Base-by-base conservation (phyloP, 2,888 invertebrate species). In the Aromia moschata region DNA sequence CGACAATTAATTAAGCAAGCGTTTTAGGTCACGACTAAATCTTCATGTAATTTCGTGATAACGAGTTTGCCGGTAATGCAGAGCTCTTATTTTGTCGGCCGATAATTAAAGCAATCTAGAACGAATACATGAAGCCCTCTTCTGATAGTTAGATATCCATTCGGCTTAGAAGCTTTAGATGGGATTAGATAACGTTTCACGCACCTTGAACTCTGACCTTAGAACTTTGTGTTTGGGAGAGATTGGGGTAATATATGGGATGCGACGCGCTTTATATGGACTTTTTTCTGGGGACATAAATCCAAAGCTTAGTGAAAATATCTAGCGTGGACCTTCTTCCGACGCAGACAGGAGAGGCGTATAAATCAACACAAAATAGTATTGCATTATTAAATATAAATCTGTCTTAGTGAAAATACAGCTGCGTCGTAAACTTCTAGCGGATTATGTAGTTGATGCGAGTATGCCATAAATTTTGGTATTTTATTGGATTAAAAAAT, bases 61-160 rank as follows among this genome's bases (percentile, higher is more conserved):
- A 61, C 55, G 53, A 57, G 61, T 56, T 61, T 58, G 49, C 58
- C 52, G 57, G 61, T 52, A 58, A 57, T 61, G 58, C 58, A 65
- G 61, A 56, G 51, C 58, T 62, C 59, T 49, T 57, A 60, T 61
- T 67, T n/a, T 64, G 56, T 64, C 60, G 65, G 60, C 65, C 60
- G 60, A 67, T 67, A 67, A 65, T 65, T 65, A 64, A 67, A 65
- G 65, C 62, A 64, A 67, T 65, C 61, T 65, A 66, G 43, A 38
- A 44, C 59, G 60, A 56, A 51, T 45, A 43, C 62, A 62, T 60
- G 64, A 62, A 60, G 43, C n/a, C 53, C 58, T 41, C 45, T 33
- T 45, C 47, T 16, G 41, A 59, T 57, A 56, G 46, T 60, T 54
- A 56, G 52, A 57, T 54, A 62, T 60, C 64, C 59, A 59, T 64